Evolutionary conservation across 2,888 invertebrate genomes (phyloP).

Genomic region (Lypha dubia): DNA sequence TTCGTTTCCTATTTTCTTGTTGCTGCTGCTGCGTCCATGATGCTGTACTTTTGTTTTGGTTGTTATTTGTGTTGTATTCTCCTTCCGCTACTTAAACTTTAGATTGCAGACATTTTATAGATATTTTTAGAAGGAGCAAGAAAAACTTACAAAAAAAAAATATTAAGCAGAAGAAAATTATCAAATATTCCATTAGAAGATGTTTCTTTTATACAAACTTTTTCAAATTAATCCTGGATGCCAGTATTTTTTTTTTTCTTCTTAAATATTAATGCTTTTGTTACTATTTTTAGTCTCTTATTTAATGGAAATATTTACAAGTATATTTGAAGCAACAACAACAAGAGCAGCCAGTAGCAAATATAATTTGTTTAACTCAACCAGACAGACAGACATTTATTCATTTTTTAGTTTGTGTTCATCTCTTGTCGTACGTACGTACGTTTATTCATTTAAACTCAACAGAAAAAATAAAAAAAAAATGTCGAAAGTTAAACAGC

Average conservation of each 20-base stretch:
- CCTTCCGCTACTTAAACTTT: constrained; percentile 69
- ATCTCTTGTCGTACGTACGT: too few relatives aligned
- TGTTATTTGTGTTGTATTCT: constrained; percentile 49
- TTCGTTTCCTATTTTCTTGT: constrained; percentile 38
- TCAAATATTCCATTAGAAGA: constrained; percentile 20
- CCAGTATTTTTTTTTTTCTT: not conserved
- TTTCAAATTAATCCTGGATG: not conserved
- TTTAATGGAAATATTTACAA: constrained; percentile 16
- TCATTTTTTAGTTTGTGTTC: not conserved
- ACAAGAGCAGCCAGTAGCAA: not conserved
- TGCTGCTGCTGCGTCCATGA: constrained; percentile 30
- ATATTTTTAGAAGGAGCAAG: constrained; percentile 25
- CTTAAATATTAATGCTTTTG: constrained; percentile 6
- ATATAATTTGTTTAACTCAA: not conserved
- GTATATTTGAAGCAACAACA: not conserved
- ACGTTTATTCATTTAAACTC: constrained; percentile 52
- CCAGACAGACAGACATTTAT: not conserved
- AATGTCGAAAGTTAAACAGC: constrained; percentile 65
- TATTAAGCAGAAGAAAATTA: constrained; percentile 27
- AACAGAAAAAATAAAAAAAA: constrained; percentile 59
- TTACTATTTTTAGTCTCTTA: not conserved
- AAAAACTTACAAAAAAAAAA: constrained; percentile 15
- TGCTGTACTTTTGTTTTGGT: constrained; percentile 21
- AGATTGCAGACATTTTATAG: constrained; percentile 66
- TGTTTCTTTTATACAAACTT: not conserved